These are phyloP conservation scores for Synergus itoensis DNA, from an alignment of 2,888 invertebrate genomes.

Conservation along the genomic window DNA sequence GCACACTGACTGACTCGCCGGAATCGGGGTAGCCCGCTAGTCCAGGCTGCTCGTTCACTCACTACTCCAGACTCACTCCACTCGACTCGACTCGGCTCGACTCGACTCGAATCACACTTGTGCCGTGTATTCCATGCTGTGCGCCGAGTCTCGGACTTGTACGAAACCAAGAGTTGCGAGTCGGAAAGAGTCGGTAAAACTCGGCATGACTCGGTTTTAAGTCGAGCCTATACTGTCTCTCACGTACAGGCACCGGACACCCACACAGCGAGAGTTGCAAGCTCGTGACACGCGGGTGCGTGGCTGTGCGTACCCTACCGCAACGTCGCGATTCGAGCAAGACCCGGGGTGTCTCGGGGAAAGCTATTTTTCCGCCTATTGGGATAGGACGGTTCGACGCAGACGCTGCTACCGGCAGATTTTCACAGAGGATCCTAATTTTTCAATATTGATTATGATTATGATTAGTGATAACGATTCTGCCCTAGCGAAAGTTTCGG, in stretches of 20 bases:
- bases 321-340: constrained; percentile 58
- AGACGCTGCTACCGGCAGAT: background rate
- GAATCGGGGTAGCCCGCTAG: constrained; percentile 74
- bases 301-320: constrained; percentile 71
- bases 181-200: constrained; percentile 48
- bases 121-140: background rate
- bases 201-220: constrained; percentile 50
- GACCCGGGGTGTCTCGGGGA: constrained; percentile 47
- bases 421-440: background rate
- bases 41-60: constrained; percentile 76
- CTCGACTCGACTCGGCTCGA: constrained; percentile 46
- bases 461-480: background rate
- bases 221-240: background rate
- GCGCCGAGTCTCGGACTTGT: constrained; percentile 43
- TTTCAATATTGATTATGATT: background rate
- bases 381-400: constrained; percentile 59
- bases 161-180: constrained; percentile 58
- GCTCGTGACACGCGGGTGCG: constrained; percentile 46
- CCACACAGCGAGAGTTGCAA: constrained; percentile 5
- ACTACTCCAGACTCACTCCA: constrained; percentile 52
- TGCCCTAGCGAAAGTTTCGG: too few species aligned
- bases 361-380: constrained; percentile 65
- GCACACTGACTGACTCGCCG: constrained; percentile 77
- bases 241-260: constrained; percentile 23
- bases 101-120: constrained; percentile 45